These are phyloP conservation scores for Augochlora pura DNA, from an alignment of 1,140 invertebrate species.

Conservation along the genomic window DNA sequence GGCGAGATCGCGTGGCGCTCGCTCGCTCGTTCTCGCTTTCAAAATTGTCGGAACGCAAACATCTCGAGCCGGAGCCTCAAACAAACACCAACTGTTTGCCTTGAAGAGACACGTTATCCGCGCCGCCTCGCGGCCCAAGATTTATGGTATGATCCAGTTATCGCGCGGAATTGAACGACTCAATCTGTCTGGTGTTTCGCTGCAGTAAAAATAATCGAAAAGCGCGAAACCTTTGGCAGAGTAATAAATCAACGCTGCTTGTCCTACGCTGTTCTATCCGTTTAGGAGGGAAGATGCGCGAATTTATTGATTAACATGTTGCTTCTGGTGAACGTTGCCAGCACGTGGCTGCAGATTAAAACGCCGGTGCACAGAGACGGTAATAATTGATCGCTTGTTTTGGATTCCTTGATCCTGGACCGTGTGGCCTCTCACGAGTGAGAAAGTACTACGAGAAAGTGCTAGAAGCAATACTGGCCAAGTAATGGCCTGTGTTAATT, in stretches of 20 bases:
- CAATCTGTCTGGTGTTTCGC: background rate
- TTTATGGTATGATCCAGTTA: conserved; percentile 38
- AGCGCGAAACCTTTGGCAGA: background rate
- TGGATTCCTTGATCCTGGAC: too few relatives aligned
- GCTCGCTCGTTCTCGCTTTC: background rate
- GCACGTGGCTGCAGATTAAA: background rate
- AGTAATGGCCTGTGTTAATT: too few relatives aligned
- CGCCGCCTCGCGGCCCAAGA: background rate
- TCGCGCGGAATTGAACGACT: conserved; percentile 32
- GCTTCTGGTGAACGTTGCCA: background rate
- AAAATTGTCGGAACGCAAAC: conserved; percentile 15
- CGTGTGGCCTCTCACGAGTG: too few relatives aligned
- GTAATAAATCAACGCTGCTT: background rate
- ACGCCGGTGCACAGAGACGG: too few relatives aligned
- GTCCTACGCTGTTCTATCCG: too few relatives aligned
- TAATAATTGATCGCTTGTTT: too few relatives aligned
- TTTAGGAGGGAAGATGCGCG: background rate
- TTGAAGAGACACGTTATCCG: background rate
- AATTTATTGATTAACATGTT: background rate
- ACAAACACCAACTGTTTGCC: conserved; percentile 1
- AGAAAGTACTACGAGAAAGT: too few relatives aligned
- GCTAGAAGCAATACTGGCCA: too few relatives aligned
- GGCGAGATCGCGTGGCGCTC: background rate
- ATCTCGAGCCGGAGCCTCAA: conserved; percentile 6
- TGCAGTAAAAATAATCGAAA: conserved; percentile 3